These are phyloP conservation scores for Mesodorylaimus sp. DNA, from an alignment of 2,888 invertebrate species.

Conservation along the genomic window DNA sequence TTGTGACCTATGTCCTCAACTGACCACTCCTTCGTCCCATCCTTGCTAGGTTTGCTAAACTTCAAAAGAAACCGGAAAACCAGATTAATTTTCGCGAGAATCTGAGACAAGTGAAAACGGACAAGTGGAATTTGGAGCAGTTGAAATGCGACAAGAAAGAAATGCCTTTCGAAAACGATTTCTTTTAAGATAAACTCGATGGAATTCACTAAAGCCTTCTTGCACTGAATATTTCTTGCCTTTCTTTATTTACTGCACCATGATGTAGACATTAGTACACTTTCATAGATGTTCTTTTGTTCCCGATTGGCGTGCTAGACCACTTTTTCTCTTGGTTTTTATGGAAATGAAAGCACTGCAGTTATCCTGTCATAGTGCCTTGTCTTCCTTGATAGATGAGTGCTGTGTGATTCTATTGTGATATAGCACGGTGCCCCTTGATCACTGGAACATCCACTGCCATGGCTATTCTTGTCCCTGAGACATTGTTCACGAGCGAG, in stretches of 20 bases:
- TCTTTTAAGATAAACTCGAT: too few species aligned
- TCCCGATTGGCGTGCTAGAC: neutral
- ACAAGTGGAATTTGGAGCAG: conserved; percentile 19
- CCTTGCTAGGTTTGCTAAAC: conserved; percentile 1
- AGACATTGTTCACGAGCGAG: neutral
- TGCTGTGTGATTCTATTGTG: neutral
- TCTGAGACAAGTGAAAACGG: conserved; percentile 25
- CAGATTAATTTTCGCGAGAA: conserved; percentile 21
- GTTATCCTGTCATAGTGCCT: too few species aligned
- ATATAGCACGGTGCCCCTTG: too few species aligned
- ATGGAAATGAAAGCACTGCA: neutral
- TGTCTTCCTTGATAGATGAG: neutral
- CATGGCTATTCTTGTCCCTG: too few species aligned
- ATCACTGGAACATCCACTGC: too few species aligned
- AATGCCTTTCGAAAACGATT: too few species aligned
- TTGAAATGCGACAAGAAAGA: neutral
- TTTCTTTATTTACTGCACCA: too few species aligned
- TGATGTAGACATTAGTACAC: neutral
- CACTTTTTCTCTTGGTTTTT: neutral
- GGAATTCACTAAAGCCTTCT: neutral
- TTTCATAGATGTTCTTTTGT: neutral
- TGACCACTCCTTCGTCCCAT: too few species aligned
- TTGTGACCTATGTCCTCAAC: too few species aligned
- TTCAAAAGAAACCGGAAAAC: neutral
- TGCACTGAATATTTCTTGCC: neutral